phyloP scores from a whole-genome alignment of 2,797 vertebrate species.

The Myotis planiceps region DNA sequence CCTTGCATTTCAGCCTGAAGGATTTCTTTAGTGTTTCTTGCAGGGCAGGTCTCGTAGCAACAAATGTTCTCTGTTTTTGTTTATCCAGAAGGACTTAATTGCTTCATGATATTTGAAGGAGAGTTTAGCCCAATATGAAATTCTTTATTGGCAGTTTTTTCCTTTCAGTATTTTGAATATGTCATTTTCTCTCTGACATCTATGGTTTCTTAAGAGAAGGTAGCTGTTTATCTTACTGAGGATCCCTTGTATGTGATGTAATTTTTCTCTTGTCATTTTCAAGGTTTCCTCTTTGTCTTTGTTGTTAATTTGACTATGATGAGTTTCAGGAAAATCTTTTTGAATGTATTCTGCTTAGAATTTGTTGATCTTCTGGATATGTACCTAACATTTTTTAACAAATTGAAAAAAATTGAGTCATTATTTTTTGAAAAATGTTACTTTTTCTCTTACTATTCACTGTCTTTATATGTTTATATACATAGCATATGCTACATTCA shows the following conservation, averaged over 20 bases:
- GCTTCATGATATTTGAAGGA: neutral
- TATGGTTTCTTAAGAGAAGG: neutral
- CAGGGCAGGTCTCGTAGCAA: neutral
- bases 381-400: neutral
- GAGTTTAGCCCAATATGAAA: neutral
- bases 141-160: neutral
- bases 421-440: neutral
- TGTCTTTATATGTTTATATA: neutral
- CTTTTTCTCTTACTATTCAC: neutral
- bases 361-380: neutral
- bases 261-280: neutral
- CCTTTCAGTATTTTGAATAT: neutral
- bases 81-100: neutral
- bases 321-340: neutral
- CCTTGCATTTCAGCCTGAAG: neutral
- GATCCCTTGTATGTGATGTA: neutral
- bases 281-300: neutral
- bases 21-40: neutral
- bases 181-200: neutral
- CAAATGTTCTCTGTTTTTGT: neutral
- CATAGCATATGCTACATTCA: neutral
- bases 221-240: neutral
- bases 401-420: neutral
- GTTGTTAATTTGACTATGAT: neutral
- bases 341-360: neutral